Evolutionary conservation across 2,797 vertebrate genomes (phyloP), one percentile per base, ranked within the genome.

Genomic region (Microctenopoma steveboyesi): DNA sequence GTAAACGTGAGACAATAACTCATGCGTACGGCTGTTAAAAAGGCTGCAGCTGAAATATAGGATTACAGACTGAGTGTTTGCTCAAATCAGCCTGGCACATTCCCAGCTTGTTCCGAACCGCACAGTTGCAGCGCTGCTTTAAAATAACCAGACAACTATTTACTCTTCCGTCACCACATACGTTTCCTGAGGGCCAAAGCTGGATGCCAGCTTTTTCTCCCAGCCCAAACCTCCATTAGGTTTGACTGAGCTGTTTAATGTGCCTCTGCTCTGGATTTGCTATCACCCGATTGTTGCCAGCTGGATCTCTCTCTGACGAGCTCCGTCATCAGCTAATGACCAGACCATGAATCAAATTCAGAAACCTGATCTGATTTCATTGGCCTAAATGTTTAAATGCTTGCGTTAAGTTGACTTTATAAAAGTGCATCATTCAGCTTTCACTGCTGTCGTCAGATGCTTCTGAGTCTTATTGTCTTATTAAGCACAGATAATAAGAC

Each of bases 261-360:
- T 76, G 55, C 71, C 75, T 79, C 79, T 72, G 84, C 67, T 91
- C 90, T 90, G 89, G 88, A 84, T 92, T 86, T 88, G 75, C 87
- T 87, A 89, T 90, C 89, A 89, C 85, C 74, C 84, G 86, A 91
- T 89, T 87, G 84, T 77, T 92, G 88, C 89, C 90, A 92, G 91
- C 88, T 93, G 91, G 72, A 74, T 68, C 67, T 83, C 67, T 82
- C 62, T 76, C 40, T 59, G 77, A 76, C 64, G 48, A 62, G 56
- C 28, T 28, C 69, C 47, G 53, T 80, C 70, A 33, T 82, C 82
- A 59, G 78, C 67, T 83, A 86, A 86, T 67, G 83, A 90, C 84
- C 64, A 10, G 71, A 71, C 73, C 87, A 59, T 58, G 79, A 88
- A 71, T 78, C 79, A 52, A 55, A 71, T 54, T 82, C 70, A 71